Evolutionary conservation across 2,888 invertebrate genomes (phyloP).

Genomic region (Cremastobaeus sp.): DNA sequence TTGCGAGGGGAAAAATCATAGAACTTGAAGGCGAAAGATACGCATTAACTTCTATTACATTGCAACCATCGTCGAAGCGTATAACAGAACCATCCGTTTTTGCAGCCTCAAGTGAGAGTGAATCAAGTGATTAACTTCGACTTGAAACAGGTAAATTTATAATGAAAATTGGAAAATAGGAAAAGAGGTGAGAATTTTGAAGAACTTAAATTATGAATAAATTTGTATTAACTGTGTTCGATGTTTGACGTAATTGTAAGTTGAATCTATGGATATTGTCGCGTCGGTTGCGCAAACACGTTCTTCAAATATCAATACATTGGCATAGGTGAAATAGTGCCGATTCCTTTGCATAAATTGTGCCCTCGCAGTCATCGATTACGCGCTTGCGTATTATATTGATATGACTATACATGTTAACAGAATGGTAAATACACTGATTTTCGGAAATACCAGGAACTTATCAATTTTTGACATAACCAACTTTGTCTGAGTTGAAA

Average conservation of each 20-base stretch:
- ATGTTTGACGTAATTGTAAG: conserved; percentile 49
- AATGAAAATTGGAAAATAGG: conserved; percentile 6
- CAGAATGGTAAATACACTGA: conserved; percentile 49
- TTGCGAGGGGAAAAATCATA: conserved; percentile 69
- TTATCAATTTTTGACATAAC: conserved; percentile 56
- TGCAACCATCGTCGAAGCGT: conserved; percentile 46
- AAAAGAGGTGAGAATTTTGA: background rate
- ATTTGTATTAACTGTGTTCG: conserved; percentile 30
- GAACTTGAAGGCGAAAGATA: conserved; percentile 62
- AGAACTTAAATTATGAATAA: background rate
- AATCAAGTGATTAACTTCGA: too few relatives aligned
- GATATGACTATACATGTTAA: conserved; percentile 44
- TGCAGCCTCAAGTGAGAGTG: conserved; percentile 8
- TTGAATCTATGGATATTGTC: conserved; percentile 51
- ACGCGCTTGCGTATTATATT: conserved; percentile 38
- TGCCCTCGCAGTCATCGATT: conserved; percentile 28
- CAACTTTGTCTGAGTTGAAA: conserved; percentile 9
- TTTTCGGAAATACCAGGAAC: conserved; percentile 36
- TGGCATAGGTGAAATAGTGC: conserved; percentile 26
- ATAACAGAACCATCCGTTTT: conserved; percentile 68
- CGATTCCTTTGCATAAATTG: conserved; percentile 51
- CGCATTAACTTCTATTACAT: conserved; percentile 59
- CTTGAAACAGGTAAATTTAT: too few relatives aligned
- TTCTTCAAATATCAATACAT: conserved; percentile 46
- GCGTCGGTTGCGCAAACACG: conserved; percentile 37